Conservation (phyloP, 2,888 invertebrate genomes). For the Mythimna vitellina region DNA sequence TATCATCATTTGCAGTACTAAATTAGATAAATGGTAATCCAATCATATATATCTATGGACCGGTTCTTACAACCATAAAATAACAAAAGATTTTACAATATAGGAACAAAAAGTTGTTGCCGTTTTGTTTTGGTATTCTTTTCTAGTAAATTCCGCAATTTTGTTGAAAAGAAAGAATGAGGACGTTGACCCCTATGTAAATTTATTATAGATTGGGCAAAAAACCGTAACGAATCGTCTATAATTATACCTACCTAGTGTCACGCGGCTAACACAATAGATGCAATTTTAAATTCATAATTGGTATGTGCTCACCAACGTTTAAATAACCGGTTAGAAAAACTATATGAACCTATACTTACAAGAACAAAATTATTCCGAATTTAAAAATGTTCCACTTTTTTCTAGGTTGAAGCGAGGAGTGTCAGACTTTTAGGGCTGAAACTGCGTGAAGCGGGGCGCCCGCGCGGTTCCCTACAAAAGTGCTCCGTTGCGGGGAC, state of each 20-base stretch:
- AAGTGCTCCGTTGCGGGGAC: too few relatives aligned
- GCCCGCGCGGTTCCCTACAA: too few relatives aligned
- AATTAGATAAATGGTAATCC: neutral
- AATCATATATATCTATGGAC: neutral
- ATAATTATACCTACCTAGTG: constrained; percentile 56
- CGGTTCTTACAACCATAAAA: constrained; percentile 6
- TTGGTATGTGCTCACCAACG: constrained; percentile 28
- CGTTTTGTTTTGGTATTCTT: constrained; percentile 19
- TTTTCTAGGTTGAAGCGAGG: too few relatives aligned
- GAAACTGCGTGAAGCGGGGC: too few relatives aligned
- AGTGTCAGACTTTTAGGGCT: too few relatives aligned
- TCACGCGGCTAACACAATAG: constrained; percentile 60
- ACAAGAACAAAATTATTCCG: too few relatives aligned
- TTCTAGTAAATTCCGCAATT: constrained; percentile 38
- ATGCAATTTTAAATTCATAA: constrained; percentile 50
- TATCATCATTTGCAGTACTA: neutral
- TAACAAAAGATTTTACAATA: constrained; percentile 2
- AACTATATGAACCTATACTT: neutral
- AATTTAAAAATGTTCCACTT: too few relatives aligned
- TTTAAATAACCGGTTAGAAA: constrained; percentile 7
- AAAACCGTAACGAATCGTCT: constrained; percentile 65
- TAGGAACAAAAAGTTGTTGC: neutral
- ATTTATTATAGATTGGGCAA: constrained; percentile 56
- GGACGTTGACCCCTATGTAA: constrained; percentile 45
- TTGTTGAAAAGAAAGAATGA: constrained; percentile 36